Conservation (phyloP, 2,113 vertebrate species). For the Alouatta palliata region DNA sequence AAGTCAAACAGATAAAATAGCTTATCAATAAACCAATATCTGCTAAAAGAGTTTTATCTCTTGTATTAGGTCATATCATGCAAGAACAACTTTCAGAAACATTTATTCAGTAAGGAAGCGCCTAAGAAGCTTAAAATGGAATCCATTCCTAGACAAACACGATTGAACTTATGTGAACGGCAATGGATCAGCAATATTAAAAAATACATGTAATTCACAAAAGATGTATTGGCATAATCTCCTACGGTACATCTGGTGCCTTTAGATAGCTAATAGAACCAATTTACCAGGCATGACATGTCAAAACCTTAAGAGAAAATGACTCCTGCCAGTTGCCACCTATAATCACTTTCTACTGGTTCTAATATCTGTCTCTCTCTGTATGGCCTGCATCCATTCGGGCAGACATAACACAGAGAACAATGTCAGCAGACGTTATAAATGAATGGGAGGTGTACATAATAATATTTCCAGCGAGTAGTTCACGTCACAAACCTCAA, state of each 20-base stretch:
- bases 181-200: conserved; percentile 63
- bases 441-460: conserved; percentile 28
- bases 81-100: not conserved
- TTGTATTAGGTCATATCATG: not conserved
- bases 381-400: conserved; percentile 66
- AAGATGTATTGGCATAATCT: conserved; percentile 71
- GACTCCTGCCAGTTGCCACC: conserved; percentile 48
- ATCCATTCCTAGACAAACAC: conserved; percentile 43
- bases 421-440: conserved; percentile 57
- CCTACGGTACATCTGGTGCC: conserved; percentile 52
- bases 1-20: conserved; percentile 13
- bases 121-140: conserved; percentile 7
- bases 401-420: conserved; percentile 46
- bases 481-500: conserved; percentile 11
- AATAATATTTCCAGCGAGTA: conserved; percentile 31
- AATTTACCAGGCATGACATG: conserved; percentile 56
- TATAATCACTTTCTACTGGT: conserved; percentile 56
- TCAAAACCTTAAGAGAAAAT: conserved; percentile 58
- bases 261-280: conserved; percentile 60
- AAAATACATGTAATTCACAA: conserved; percentile 38
- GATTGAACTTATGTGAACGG: not conserved
- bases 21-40: not conserved
- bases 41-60: conserved; percentile 13
- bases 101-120: not conserved
- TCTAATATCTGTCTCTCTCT: conserved; percentile 35